A percentile compares a stretch with the other conserved stretches of the same genome.
These are phyloP conservation scores for Sisyra nigra DNA, from an alignment of 2,888 invertebrate genomes.

Conservation along the genomic window DNA sequence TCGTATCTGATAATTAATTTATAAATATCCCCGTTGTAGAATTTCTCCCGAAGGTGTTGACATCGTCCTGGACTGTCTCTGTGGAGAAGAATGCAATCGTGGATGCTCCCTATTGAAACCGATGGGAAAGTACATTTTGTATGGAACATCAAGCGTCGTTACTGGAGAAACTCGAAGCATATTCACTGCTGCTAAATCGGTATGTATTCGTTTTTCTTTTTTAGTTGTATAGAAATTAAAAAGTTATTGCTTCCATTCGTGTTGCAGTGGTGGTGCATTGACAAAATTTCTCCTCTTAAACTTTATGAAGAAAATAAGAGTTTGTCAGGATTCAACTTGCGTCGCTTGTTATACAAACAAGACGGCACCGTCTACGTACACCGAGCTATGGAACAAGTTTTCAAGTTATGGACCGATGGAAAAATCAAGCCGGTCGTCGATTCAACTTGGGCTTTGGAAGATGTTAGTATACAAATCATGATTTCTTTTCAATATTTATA, in stretches of 20 bases:
- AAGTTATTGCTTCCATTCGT: background rate
- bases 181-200: conserved; percentile 79
- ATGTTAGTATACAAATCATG: conserved; percentile 38
- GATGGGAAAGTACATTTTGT: conserved; percentile 77
- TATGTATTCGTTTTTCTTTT: conserved; percentile 33
- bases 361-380: conserved; percentile 55
- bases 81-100: conserved; percentile 77
- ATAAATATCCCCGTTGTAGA: conserved; percentile 32
- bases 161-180: conserved; percentile 84
- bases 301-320: conserved; percentile 80
- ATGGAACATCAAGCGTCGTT: conserved; percentile 76
- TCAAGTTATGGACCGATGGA: conserved; percentile 57
- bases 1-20: background rate
- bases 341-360: conserved; percentile 67
- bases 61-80: conserved; percentile 73
- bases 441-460: conserved; percentile 76
- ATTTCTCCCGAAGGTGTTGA: conserved; percentile 66
- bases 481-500: too few species aligned
- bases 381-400: conserved; percentile 52
- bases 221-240: conserved; percentile 3
- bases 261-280: conserved; percentile 79
- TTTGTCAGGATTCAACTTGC: conserved; percentile 66
- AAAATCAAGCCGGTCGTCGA: conserved; percentile 71
- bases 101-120: conserved; percentile 71
- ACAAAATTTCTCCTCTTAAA: conserved; percentile 77